Percentiles rank a stretch among this genome's conserved stretches.
Evolutionary conservation across 2,113 vertebrate genomes (phyloP).

Genomic region (Bostrychus sinensis): DNA sequence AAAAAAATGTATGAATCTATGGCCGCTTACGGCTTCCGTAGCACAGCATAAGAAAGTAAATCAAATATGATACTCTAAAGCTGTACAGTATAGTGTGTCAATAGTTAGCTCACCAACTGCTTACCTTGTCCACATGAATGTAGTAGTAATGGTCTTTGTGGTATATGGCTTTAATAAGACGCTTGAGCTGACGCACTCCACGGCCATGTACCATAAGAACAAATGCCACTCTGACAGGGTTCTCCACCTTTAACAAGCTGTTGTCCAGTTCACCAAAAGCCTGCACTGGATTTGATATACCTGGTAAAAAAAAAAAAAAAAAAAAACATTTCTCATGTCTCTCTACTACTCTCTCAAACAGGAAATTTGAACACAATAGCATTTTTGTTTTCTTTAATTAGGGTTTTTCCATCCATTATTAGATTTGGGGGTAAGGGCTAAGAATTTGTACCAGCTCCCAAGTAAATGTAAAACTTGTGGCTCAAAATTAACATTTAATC

Average conservation of each 20-base stretch:
- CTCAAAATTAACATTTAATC: neutral
- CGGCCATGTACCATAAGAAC: slow-evolving; percentile 95
- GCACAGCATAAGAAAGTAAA: neutral
- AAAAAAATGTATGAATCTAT: too few species aligned
- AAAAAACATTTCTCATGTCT: neutral
- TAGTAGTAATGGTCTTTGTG: slow-evolving; percentile 95
- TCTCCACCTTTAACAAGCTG: slow-evolving; percentile 78
- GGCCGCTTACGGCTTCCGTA: too few species aligned
- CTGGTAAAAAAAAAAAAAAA: slow-evolving; percentile 58
- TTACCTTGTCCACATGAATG: slow-evolving; percentile 96
- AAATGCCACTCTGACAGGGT: slow-evolving; percentile 88
- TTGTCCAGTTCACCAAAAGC: slow-evolving; percentile 83
- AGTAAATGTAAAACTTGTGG: neutral
- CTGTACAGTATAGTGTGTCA: too few species aligned
- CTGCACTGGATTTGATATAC: slow-evolving; percentile 84
- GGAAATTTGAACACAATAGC: neutral
- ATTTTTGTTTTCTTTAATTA: neutral
- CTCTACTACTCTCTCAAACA: neutral
- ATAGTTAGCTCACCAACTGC: neutral
- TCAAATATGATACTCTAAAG: neutral
- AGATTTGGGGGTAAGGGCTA: neutral
- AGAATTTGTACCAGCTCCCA: too few species aligned
- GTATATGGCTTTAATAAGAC: slow-evolving; percentile 96
- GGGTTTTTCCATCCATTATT: neutral
- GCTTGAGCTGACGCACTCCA: slow-evolving; percentile 90